These are phyloP conservation scores for Silurus lanzhouensis DNA, from an alignment of 2,797 vertebrate genomes.

Conservation along the genomic window DNA sequence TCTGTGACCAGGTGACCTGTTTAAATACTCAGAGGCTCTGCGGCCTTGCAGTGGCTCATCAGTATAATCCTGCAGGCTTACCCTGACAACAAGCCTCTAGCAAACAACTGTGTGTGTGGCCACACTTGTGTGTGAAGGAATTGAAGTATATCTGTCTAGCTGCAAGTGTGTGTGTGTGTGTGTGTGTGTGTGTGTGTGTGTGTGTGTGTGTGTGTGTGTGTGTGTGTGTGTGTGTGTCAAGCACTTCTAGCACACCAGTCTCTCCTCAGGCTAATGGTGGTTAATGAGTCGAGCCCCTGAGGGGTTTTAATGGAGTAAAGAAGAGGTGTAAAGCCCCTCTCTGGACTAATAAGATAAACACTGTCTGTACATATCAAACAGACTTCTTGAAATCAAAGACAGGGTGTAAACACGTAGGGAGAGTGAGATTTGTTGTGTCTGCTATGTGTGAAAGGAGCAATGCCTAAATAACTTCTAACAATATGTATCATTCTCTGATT, in stretches of 20 bases:
- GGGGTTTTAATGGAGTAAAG: slow-evolving; percentile 45
- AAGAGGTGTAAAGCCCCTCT: slow-evolving; percentile 30
- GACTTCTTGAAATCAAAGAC: slow-evolving; percentile 47
- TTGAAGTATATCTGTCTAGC: slow-evolving; percentile 5
- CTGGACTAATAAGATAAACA: slow-evolving; percentile 29
- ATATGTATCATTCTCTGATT: not conserved
- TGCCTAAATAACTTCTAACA: not conserved
- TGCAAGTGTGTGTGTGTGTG: not conserved
- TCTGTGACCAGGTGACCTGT: slow-evolving; percentile 3
- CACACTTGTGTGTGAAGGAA: slow-evolving; percentile 11
- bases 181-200: slow-evolving; percentile 26
- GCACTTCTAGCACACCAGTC: slow-evolving; percentile 30
- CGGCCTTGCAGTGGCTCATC: slow-evolving; percentile 26
- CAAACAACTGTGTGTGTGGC: slow-evolving; percentile 5
- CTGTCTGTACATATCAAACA: slow-evolving; percentile 43
- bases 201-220: slow-evolving; percentile 16
- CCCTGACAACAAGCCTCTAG: slow-evolving; percentile 34
- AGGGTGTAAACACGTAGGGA: not conserved
- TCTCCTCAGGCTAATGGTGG: slow-evolving; percentile 50
- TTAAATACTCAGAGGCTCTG: slow-evolving; percentile 10
- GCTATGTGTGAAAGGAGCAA: slow-evolving; percentile 4
- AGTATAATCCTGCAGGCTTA: slow-evolving; percentile 32
- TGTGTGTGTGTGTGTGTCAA: not conserved
- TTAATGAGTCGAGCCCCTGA: slow-evolving; percentile 50
- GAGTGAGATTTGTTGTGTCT: not conserved